These are phyloP conservation scores for Tragulus kanchil DNA, from an alignment of 2,113 vertebrate genomes.

Conservation along the genomic window DNA sequence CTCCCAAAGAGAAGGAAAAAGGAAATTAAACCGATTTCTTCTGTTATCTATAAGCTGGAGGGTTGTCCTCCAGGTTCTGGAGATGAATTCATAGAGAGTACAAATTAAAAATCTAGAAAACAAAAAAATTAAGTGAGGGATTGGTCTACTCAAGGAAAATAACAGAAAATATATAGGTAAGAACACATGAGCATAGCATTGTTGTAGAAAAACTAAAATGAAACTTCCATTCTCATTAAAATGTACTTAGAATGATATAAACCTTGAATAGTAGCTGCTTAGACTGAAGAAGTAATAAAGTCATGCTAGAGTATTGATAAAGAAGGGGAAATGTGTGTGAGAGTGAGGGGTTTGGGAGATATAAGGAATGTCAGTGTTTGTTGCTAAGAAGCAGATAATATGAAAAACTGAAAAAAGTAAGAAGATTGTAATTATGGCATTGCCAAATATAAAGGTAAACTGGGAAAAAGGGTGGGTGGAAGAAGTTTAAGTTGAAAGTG, in stretches of 20 bases:
- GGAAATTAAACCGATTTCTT: not conserved
- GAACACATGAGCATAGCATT: not conserved
- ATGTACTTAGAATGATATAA: not conserved
- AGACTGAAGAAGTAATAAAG: not conserved
- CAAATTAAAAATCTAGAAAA: not conserved
- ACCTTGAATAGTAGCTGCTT: not conserved
- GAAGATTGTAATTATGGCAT: not conserved
- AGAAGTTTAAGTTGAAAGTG: not conserved
- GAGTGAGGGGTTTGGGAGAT: accelerated
- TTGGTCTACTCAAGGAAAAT: not conserved
- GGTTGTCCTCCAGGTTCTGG: not conserved
- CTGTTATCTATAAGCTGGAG: not conserved
- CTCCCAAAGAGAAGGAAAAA: not conserved
- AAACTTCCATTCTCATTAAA: not conserved
- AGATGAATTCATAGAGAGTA: not conserved
- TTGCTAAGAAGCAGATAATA: not conserved
- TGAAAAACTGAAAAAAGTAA: not conserved
- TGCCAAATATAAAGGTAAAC: not conserved
- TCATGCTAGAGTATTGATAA: too few species aligned
- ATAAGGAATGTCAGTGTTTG: not conserved
- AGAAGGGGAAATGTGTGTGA: not conserved
- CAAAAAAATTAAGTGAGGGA: not conserved
- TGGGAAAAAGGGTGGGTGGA: accelerated
- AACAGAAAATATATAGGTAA: not conserved
- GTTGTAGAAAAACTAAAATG: not conserved